phyloP scores from a whole-genome alignment of 2,113 vertebrate genomes.

The Stegostoma tigrinum region DNA sequence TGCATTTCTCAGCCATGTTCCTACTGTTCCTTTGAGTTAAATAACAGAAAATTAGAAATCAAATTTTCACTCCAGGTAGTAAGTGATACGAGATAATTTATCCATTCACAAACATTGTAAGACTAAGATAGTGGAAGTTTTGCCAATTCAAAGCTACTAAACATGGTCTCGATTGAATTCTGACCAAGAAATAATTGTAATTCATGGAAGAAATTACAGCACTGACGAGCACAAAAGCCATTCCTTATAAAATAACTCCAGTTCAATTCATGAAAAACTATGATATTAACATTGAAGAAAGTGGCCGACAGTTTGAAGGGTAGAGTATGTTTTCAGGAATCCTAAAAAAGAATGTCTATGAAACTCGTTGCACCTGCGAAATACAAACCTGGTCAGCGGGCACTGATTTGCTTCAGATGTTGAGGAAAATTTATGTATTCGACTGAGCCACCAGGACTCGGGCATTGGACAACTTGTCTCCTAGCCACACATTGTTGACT shows the following conservation, averaged over 20 bases:
- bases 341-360: neutral
- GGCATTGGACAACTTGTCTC: neutral
- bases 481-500: neutral
- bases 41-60: neutral
- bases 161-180: neutral
- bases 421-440: neutral
- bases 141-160: neutral
- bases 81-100: neutral
- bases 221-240: neutral
- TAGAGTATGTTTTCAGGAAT: neutral
- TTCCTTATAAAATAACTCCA: neutral
- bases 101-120: neutral
- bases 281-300: neutral
- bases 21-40: conserved; percentile 17
- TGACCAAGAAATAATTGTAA: neutral
- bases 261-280: neutral
- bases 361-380: neutral
- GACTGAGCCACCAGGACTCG: neutral
- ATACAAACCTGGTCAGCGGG: neutral
- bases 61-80: neutral
- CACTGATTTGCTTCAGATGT: neutral
- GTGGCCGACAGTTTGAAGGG: neutral
- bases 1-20: neutral
- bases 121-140: neutral
- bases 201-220: neutral